phyloP scores from a whole-genome alignment of 2,888 invertebrate genomes.

The Athetis lepigone region DNA sequence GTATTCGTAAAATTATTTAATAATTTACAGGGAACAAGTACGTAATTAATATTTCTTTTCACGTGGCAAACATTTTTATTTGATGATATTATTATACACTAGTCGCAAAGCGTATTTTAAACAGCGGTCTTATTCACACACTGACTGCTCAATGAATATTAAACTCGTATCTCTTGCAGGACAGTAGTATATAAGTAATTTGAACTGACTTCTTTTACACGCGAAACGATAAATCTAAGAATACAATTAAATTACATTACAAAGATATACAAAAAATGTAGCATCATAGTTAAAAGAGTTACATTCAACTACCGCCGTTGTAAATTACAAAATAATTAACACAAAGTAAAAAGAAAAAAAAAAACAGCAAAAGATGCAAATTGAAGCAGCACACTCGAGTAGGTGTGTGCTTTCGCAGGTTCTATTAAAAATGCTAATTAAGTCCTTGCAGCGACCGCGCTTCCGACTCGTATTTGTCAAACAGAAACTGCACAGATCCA shows the following conservation, averaged over 20 bases:
- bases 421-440: conserved; percentile 57
- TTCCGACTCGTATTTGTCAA: conserved; percentile 37
- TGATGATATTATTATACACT: too few species aligned
- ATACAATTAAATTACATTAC: too few species aligned
- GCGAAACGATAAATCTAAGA: too few species aligned
- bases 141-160: too few species aligned
- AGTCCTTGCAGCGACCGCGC: conserved; percentile 12
- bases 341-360: conserved; percentile 11
- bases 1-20: neutral
- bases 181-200: too few species aligned
- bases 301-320: neutral
- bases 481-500: conserved; percentile 28
- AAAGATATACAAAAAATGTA: too few species aligned
- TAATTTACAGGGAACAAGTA: neutral
- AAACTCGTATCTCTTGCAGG: too few species aligned
- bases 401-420: conserved; percentile 18
- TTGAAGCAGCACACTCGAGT: conserved; percentile 34
- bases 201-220: too few species aligned
- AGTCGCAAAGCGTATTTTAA: neutral
- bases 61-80: too few species aligned
- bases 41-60: too few species aligned
- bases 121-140: neutral
- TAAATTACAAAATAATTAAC: neutral
- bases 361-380: conserved; percentile 26
- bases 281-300: too few species aligned